Conservation (phyloP, 2,113 vertebrate genomes). For the Ellobius talpinus region DNA sequence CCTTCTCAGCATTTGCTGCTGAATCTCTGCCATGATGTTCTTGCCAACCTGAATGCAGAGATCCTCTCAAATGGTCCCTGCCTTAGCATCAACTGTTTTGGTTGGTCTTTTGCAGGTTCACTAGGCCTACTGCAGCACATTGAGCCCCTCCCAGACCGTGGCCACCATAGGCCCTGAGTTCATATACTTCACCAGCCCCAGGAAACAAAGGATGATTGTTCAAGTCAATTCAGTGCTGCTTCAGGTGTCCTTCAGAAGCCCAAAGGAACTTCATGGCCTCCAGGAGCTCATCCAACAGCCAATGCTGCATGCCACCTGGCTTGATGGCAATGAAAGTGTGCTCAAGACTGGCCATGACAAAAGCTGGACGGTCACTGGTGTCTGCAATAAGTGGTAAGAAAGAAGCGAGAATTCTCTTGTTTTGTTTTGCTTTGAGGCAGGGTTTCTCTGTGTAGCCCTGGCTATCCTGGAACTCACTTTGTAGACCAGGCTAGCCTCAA, state of each 20-base stretch:
- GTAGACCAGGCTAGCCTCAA: neutral
- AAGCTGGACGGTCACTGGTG: neutral
- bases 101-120: neutral
- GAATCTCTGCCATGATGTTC: neutral
- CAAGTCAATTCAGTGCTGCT: constrained; percentile 90
- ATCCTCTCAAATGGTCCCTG: neutral
- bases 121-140: neutral
- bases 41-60: neutral
- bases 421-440: neutral
- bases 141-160: constrained; percentile 85
- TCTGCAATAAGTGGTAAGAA: neutral
- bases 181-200: constrained; percentile 91
- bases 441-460: neutral
- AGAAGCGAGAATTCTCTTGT: neutral
- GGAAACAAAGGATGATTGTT: constrained; percentile 91
- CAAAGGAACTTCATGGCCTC: constrained; percentile 91
- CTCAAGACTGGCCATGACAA: constrained; percentile 63
- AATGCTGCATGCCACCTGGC: constrained; percentile 92
- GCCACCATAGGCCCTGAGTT: constrained; percentile 85
- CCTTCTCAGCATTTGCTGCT: neutral
- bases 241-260: constrained; percentile 87
- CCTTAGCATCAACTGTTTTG: neutral
- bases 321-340: constrained; percentile 89
- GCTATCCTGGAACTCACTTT: neutral
- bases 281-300: constrained; percentile 86